Conservation (phyloP, 1,140 invertebrate genomes). For the Tetramorium alpestre region DNA sequence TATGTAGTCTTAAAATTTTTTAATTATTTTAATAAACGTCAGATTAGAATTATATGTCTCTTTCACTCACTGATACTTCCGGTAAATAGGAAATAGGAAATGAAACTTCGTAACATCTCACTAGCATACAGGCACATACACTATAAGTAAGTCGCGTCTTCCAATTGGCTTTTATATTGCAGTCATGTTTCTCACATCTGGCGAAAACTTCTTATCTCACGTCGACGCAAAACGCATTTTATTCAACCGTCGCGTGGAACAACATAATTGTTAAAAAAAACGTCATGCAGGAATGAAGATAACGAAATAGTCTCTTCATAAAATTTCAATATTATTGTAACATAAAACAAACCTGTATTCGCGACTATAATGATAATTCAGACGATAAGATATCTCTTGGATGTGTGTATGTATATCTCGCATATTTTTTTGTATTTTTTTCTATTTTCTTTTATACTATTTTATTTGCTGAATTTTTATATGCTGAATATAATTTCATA, state of each 20-base stretch:
- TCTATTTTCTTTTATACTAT: not conserved
- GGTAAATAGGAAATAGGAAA: not conserved
- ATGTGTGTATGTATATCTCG: not conserved
- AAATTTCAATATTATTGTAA: slow-evolving; percentile 33
- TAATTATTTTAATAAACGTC: not conserved
- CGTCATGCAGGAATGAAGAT: not conserved
- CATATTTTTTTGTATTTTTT: not conserved
- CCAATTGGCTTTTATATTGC: slow-evolving; percentile 62
- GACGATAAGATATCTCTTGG: not conserved
- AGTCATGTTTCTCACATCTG: slow-evolving; percentile 51
- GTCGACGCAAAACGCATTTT: slow-evolving; percentile 38
- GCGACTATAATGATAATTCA: not conserved
- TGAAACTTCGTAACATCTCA: slow-evolving; percentile 53
- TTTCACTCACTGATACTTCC: slow-evolving; percentile 50
- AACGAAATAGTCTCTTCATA: slow-evolving; percentile 26
- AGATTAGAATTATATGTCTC: not conserved
- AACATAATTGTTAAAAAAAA: slow-evolving; percentile 9
- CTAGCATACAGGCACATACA: not conserved
- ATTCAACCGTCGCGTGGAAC: not conserved
- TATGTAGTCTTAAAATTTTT: not conserved
- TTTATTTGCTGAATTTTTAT: not conserved
- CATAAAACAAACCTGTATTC: slow-evolving; percentile 17
- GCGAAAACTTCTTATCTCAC: slow-evolving; percentile 62
- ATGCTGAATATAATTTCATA: not conserved
- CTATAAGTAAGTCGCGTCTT: not conserved